These are phyloP conservation scores for Lasioglossum leucozonium DNA, from an alignment of 2,888 invertebrate species.

Conservation along the genomic window DNA sequence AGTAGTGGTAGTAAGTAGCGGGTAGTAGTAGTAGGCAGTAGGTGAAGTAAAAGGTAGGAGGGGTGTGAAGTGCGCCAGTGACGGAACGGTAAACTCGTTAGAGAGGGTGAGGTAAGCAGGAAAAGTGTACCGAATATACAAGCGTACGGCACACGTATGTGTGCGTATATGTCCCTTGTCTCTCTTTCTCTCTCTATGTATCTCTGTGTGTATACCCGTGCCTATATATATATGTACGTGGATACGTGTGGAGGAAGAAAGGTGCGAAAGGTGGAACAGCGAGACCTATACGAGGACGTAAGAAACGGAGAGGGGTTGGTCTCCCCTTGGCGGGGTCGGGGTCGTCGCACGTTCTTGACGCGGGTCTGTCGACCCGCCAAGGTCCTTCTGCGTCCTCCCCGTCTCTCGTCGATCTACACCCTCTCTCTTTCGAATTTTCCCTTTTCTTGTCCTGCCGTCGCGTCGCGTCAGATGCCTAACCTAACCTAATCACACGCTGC, in stretches of 20 bases:
- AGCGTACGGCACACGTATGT: background rate
- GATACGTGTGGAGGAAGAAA: slow-evolving; percentile 8
- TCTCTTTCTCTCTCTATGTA: background rate
- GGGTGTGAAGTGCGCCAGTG: slow-evolving; percentile 67
- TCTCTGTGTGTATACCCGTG: background rate
- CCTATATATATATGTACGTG: slow-evolving; percentile 1
- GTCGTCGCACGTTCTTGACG: slow-evolving; percentile 83
- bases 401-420: slow-evolving; percentile 42
- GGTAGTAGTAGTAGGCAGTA: slow-evolving; percentile 44
- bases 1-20: slow-evolving; percentile 35
- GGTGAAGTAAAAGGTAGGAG: slow-evolving; percentile 42
- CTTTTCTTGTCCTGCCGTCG: background rate
- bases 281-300: slow-evolving; percentile 37
- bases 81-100: slow-evolving; percentile 63
- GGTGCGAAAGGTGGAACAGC: slow-evolving; percentile 51
- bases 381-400: slow-evolving; percentile 74
- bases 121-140: slow-evolving; percentile 49
- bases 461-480: slow-evolving; percentile 1
- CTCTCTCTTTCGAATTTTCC: slow-evolving; percentile 35
- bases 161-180: background rate
- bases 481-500: slow-evolving; percentile 51
- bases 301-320: slow-evolving; percentile 61
- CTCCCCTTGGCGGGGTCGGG: slow-evolving; percentile 73
- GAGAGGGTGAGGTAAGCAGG: slow-evolving; percentile 67
- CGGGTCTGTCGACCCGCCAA: slow-evolving; percentile 82